Conservation (phyloP, 2,113 vertebrate species). For the Datnioides undecimradiatus region DNA sequence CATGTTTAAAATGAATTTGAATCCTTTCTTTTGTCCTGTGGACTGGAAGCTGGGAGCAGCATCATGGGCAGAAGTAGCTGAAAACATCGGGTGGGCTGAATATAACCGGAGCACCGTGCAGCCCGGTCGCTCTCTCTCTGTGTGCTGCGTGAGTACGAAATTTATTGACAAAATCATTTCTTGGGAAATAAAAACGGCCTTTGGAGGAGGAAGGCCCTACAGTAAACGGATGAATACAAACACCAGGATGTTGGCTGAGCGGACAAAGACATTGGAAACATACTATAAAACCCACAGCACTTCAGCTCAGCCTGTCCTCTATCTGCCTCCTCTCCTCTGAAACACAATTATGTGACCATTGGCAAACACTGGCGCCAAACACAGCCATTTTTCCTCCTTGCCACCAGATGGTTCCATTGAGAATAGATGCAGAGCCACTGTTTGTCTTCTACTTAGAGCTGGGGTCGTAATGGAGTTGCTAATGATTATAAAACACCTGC, state of each 20-base stretch:
- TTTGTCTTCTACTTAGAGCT: constrained; percentile 84
- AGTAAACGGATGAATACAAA: constrained; percentile 78
- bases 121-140: constrained; percentile 10
- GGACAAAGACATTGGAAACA: constrained; percentile 69
- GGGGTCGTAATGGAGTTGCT: constrained; percentile 80
- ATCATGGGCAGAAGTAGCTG: not conserved
- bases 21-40: not conserved
- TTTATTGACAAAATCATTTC: constrained; percentile 63
- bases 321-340: constrained; percentile 74
- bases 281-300: constrained; percentile 68
- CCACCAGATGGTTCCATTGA: constrained; percentile 86
- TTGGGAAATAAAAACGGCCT: constrained; percentile 58
- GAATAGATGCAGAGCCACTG: constrained; percentile 69
- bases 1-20: no score
- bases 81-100: not conserved
- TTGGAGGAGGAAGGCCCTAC: constrained; percentile 57
- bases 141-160: constrained; percentile 34
- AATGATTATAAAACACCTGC: constrained; percentile 87
- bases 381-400: constrained; percentile 80
- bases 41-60: not conserved
- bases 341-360: constrained; percentile 79
- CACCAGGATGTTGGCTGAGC: constrained; percentile 62
- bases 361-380: constrained; percentile 79
- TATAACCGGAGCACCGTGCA: not conserved
- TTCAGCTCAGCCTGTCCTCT: constrained; percentile 67